These are phyloP conservation scores for Tetramorium parvispinum DNA, from an alignment of 1,140 invertebrate genomes.

Conservation along the genomic window DNA sequence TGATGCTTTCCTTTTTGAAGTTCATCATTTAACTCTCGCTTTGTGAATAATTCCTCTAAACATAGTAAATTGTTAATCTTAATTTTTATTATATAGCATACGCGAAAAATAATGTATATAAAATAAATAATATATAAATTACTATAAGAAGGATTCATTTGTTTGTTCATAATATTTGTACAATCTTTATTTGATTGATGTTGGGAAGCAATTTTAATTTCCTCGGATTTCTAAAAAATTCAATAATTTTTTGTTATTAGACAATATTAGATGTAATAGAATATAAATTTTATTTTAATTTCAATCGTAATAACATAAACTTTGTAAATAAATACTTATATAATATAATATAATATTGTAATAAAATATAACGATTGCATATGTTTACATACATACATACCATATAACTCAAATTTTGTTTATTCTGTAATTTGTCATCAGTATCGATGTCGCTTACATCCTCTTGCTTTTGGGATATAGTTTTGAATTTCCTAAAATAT, in stretches of 20 bases:
- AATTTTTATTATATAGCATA: neutral
- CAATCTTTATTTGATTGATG: neutral
- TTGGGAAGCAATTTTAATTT: neutral
- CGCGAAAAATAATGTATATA: neutral
- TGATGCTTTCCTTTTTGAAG: constrained; percentile 23
- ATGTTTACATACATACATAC: neutral
- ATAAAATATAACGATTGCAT: neutral
- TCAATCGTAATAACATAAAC: neutral
- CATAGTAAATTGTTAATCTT: constrained; percentile 18
- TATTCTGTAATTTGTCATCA: neutral
- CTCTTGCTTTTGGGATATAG: neutral
- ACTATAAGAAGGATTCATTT: neutral
- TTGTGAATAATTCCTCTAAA: neutral
- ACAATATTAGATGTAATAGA: neutral
- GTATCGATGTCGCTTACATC: neutral
- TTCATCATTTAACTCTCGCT: neutral
- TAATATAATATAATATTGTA: neutral
- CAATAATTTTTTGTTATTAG: neutral
- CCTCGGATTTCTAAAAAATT: neutral
- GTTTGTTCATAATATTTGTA: neutral
- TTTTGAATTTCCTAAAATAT: constrained; percentile 11
- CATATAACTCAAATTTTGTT: constrained; percentile 2
- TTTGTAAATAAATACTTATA: neutral
- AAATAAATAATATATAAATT: neutral
- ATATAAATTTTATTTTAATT: neutral